Base-by-base conservation (phyloP, 2,797 vertebrate species). In the Onychomys torridus region DNA sequence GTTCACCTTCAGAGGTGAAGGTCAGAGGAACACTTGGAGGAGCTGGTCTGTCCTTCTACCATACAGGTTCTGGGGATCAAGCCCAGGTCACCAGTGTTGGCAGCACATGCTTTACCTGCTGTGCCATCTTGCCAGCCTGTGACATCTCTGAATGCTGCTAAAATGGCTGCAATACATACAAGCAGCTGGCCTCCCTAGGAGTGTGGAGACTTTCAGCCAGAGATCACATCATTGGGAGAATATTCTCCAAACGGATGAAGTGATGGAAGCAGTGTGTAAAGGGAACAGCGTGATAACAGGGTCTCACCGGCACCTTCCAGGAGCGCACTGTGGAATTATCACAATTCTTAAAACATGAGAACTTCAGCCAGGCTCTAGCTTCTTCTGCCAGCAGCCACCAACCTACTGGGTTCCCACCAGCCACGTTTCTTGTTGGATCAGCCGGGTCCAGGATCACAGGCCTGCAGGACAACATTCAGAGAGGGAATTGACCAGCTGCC, bases 361-460 rank as follows among this genome's bases (percentile, higher is more conserved):
- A 91, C 2, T 0, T 0, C 49, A 96, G 67, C 96, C 97, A 98
- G 55, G 0, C 6, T 0, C 0, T 0, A 3, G 97, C 97, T 7
- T 88, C 84, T 2, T 0, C 0, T 6, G 93, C 96, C 92, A 97
- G 92, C 29, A 0, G 2, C 9, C 0, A 0, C 97, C 97, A 98
- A 34, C 52, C 0, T 0, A 0, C 0, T 21, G 0, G 0, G 6
- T 73, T 0, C 6, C 0, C 11, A 43, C 52, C 82, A 16, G 52
- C 97, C 11, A 97, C 1, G 0, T 98, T 96, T 61, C 92, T 73
- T 1, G 97, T 97, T 1, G 97, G 97, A 75, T 98, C 97, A 0
- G 96, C 96, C 0, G 97, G 96, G 88, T 98, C 96, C 85, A 98
- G 93, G 65, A 97, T 97, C 85, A 97, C 95, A 83, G 97, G 97